Evolutionary conservation across 37 sponge, comb jelly and placozoan genomes (phyloP), one percentile per base, ranked within the genome.

Genomic region (Ephydatia muelleri): DNA sequence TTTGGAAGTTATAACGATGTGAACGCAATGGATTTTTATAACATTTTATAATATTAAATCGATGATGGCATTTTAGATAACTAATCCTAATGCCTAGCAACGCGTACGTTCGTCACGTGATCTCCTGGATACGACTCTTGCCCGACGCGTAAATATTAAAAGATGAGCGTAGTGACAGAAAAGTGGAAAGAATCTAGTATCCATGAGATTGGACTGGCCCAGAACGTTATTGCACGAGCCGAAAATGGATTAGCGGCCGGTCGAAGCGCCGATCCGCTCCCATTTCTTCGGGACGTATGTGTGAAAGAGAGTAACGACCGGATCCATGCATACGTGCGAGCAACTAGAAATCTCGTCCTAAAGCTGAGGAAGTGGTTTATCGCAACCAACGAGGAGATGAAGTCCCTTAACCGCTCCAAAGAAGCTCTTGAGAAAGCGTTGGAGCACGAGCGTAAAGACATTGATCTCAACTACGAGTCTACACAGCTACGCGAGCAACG

Each of bases 391-490:
- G 91, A 93, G 37, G 90, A 93, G 84, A 89, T 93, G 38, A 90
- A 89, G 32, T 67, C 87, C 21, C 33, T 87, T 26, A 87, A 47
- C 65, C 68, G 91, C 22, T 83, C 81, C 19, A 89, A 89, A 31
- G 87, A 93, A 64, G 76, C 72, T 0, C 72, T 93, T 26, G 91
- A 93, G 86, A 93, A 82, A 47, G 83, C 91, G 29, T 76, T 93
- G 80, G 94, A 93, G 79, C 87, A 93, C 85, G 80, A 76, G 66
- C 49, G 91, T 39, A 93, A 93, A 38, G 91, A 93, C 43, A 34
- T 92, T 31, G 81, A 38, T 0, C 83, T 88, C 29, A 93, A 86
- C 65, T 80, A 30, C 29, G 70, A 93, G 34, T 86, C 89, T 3
- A 31, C 39, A 28, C 39, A 66, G 23, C 27, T 92, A 32, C 73